Evolutionary conservation across 2,113 vertebrate species (phyloP).

Genomic region (Lepus europaeus): DNA sequence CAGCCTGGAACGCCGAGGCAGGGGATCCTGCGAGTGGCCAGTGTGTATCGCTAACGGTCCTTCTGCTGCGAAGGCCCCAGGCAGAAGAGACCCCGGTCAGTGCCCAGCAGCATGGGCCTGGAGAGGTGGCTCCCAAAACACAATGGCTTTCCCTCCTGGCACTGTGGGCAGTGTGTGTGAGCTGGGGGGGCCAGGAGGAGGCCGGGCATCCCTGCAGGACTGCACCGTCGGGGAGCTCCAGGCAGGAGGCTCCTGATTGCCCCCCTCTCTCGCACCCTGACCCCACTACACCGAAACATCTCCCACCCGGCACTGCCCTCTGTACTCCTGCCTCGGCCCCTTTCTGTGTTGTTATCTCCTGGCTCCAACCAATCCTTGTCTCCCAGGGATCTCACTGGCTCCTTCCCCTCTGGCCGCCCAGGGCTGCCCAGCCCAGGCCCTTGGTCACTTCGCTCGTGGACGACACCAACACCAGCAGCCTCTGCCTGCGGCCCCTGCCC

Average conservation of each 20-base stretch:
- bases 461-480: no score
- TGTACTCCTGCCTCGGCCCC: background rate
- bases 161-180: fast-evolving
- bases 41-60: no score
- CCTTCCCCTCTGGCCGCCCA: fast-evolving
- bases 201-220: no score
- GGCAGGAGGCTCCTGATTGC: background rate
- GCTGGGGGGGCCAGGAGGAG: fast-evolving
- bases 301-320: background rate
- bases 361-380: background rate
- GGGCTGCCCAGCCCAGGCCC: background rate
- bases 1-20: no score
- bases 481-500: background rate
- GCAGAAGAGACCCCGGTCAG: no score
- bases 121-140: background rate
- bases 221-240: fast-evolving
- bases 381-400: background rate
- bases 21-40: no score
- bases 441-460: background rate
- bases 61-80: no score
- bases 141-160: background rate
- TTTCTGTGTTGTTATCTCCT: background rate
- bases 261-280: no score
- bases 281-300: background rate
- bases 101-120: background rate